Evolutionary conservation across 2,113 vertebrate genomes (phyloP), one percentile per base, ranked within the genome.

Genomic region (Rhinolophus ferrumequinum): DNA sequence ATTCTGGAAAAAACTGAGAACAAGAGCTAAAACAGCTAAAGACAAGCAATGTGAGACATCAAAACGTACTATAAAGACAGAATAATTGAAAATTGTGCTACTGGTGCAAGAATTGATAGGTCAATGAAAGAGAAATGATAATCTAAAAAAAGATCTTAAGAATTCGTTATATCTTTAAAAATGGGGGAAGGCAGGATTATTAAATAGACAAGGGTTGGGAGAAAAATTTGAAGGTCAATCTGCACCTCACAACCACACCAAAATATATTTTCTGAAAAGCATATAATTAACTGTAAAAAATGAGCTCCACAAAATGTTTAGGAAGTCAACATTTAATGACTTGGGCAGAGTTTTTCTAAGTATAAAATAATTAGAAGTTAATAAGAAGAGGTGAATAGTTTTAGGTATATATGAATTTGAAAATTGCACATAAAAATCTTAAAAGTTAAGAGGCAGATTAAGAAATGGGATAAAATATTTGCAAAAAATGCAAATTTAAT

Each of bases 331-430:
- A 83, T 91, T 75, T 94, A 95, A 87, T 79, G 54, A 73, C 72
- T 96, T 90, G 62, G 77, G 26, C 30, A 88, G 90, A 80, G 22
- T 47, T 80, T 94, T 92, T 56, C 24, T 90, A 38, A 81, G 79
- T 80, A 94, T 79, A 79, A 94, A 91, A 85, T 54, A 93, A 80
- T n/a, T 75, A 81, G 60, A 94, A 72, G 75, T 75, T 85, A 88
- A 95, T 93, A 60, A 66, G 52, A 92, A 90, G 47, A 80, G 41
- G 19, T 75, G 69, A 87, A 79, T n/a, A 50, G 64, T 75, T 90
- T 93, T 94, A 24, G 8, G 80, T 64, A 93, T 8, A 86, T 24
- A 90, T 52, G 83, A 77, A 7, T 15, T 84, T 72, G 33, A 82
- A 94, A 94, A 72, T 8, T 70, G 8, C 11, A 77, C 10, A 64